Evolutionary conservation across 2,113 vertebrate species (phyloP).

Genomic region (Myocastor coypus): DNA sequence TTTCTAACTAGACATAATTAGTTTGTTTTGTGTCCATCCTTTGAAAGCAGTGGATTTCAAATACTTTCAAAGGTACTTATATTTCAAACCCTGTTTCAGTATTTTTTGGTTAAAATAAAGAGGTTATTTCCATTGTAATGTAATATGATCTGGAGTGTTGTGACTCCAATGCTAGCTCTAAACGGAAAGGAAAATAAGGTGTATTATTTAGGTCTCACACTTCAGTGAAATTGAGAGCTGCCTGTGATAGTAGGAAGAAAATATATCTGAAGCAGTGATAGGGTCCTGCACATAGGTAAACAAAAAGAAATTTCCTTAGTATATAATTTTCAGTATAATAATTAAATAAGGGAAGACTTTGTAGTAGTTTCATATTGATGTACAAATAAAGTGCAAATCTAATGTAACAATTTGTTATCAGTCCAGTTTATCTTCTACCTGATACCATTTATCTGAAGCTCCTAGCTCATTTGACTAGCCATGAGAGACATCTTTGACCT

Average conservation of each 20-base stretch:
- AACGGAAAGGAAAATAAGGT: background rate
- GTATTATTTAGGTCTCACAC: background rate
- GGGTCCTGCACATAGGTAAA: background rate
- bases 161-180: background rate
- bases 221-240: background rate
- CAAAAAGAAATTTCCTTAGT: background rate
- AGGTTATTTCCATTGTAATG: background rate
- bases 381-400: background rate
- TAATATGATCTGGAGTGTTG: background rate
- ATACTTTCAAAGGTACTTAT: background rate
- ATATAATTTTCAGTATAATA: background rate
- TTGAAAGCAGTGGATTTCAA: background rate
- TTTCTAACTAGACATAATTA: background rate
- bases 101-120: slow-evolving; percentile 9
- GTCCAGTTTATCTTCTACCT: background rate
- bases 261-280: background rate
- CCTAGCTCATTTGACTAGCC: background rate
- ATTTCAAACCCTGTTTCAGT: background rate
- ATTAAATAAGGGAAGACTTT: background rate
- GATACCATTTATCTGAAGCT: background rate
- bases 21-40: background rate
- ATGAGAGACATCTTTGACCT: background rate
- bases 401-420: background rate
- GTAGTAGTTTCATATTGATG: background rate
- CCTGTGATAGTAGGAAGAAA: background rate